Conservation (phyloP, 2,113 vertebrate genomes). For the Corythornis madagascariensis region DNA sequence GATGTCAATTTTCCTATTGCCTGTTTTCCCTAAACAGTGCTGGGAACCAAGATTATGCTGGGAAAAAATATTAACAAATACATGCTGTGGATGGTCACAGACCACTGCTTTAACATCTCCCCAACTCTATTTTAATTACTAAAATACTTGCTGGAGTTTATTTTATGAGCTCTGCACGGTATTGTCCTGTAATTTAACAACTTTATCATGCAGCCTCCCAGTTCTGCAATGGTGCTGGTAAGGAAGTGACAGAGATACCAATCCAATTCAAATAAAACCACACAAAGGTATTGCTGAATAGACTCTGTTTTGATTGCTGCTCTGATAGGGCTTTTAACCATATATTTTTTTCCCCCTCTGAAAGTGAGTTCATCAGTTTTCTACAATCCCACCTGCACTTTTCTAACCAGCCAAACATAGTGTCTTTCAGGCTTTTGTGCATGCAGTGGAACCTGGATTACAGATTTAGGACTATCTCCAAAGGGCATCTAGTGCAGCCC, state of each 20-base stretch:
- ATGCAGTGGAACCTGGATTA: background rate
- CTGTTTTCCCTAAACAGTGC: background rate
- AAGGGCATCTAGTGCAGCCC: too few relatives aligned
- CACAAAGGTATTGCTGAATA: background rate
- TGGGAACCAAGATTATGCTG: background rate
- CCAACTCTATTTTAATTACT: background rate
- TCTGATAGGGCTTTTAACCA: background rate
- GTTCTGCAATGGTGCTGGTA: background rate
- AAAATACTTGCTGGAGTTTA: background rate
- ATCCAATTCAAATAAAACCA: background rate
- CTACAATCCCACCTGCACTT: background rate
- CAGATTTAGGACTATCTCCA: background rate
- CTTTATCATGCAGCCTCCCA: background rate
- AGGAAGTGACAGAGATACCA: background rate
- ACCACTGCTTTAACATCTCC: background rate
- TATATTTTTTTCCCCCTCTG: background rate
- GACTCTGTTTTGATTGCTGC: background rate
- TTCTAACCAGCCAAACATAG: background rate
- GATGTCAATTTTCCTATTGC: background rate
- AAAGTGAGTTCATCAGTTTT: background rate
- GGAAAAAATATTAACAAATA: background rate
- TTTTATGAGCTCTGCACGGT: background rate
- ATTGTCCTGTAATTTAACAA: background rate
- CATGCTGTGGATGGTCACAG: background rate
- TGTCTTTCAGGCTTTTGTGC: background rate